phyloP scores from a whole-genome alignment of 2,888 invertebrate species.

The Pollenia labialis region DNA sequence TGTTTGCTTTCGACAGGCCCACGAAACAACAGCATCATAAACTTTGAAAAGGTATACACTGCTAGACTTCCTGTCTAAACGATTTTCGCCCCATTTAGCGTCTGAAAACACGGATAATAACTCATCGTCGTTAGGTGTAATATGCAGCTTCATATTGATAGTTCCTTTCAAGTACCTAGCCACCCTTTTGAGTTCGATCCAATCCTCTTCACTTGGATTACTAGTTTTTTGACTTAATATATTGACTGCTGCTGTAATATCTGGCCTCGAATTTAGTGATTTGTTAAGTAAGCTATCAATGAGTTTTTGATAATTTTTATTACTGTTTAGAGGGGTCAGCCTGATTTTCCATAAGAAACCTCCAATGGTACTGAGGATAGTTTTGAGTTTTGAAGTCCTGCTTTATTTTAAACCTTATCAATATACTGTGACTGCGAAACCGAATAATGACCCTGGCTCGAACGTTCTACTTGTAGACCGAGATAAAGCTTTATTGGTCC shows the following conservation, averaged over 20 bases:
- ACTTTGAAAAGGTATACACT: constrained; percentile 35
- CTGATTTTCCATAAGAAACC: constrained; percentile 25
- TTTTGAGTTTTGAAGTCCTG: constrained; percentile 15
- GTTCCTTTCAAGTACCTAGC: constrained; percentile 27
- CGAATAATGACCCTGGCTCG: too few species aligned
- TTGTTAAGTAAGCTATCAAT: constrained; percentile 7
- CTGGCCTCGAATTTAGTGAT: constrained; percentile 37
- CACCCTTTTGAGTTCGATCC: constrained; percentile 28
- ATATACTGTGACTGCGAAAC: too few species aligned
- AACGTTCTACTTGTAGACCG: too few species aligned
- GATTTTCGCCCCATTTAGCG: constrained; percentile 40
- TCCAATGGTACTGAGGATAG: constrained; percentile 1
- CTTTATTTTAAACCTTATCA: not conserved
- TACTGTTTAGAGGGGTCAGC: not conserved
- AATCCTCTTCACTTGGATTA: constrained; percentile 40
- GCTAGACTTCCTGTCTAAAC: constrained; percentile 2
- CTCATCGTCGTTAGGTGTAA: not conserved
- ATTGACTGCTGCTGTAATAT: constrained; percentile 26
- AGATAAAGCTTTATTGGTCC: too few species aligned
- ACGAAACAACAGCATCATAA: constrained; percentile 30
- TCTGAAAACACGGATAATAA: constrained; percentile 34
- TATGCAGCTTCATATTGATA: not conserved
- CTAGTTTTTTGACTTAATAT: constrained; percentile 29
- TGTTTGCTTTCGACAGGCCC: constrained; percentile 30
- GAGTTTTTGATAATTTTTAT: constrained; percentile 11